Evolutionary conservation across 2,113 vertebrate species (phyloP).

Genomic region (Chascanopsetta lugubris): DNA sequence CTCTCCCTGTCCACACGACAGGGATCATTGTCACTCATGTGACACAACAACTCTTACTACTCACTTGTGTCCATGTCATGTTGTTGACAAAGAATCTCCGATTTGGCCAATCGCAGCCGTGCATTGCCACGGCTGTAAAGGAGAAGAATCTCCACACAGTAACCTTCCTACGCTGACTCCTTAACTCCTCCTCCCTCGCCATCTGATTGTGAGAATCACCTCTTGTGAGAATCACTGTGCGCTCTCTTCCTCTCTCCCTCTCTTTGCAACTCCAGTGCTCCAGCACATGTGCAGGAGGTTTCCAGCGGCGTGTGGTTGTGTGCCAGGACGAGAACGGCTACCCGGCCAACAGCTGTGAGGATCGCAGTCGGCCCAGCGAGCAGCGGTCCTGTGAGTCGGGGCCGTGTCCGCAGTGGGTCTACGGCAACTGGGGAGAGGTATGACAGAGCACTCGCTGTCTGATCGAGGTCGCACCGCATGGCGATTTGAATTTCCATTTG

Average conservation of each 20-base stretch:
- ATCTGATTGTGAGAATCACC: constrained; percentile 10
- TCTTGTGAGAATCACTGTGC: constrained; percentile 20
- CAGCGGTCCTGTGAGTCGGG: constrained; percentile 94
- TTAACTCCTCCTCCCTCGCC: neutral
- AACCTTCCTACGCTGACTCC: neutral
- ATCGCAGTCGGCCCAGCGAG: constrained; percentile 88
- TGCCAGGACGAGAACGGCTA: constrained; percentile 98
- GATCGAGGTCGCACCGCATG: too few species aligned
- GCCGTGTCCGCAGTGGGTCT: constrained; percentile 94
- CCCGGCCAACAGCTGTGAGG: constrained; percentile 88
- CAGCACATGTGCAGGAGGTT: constrained; percentile 95
- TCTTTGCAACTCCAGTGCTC: constrained; percentile 86
- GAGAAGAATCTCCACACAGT: neutral
- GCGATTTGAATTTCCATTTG: neutral
- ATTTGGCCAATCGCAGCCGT: too few species aligned
- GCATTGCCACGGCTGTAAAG: neutral
- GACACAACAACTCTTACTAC: neutral
- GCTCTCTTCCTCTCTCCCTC: too few species aligned
- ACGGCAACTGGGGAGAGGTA: constrained; percentile 86
- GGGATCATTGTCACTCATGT: constrained; percentile 14
- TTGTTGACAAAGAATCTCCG: neutral
- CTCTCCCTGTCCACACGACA: constrained; percentile 47
- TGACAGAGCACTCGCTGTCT: constrained; percentile 25
- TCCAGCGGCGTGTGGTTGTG: constrained; percentile 96
- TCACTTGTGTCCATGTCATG: neutral